Evolutionary conservation across 1,140 invertebrate genomes (phyloP), one percentile per base, ranked within the genome.

Genomic region (Cydia fagiglandana): DNA sequence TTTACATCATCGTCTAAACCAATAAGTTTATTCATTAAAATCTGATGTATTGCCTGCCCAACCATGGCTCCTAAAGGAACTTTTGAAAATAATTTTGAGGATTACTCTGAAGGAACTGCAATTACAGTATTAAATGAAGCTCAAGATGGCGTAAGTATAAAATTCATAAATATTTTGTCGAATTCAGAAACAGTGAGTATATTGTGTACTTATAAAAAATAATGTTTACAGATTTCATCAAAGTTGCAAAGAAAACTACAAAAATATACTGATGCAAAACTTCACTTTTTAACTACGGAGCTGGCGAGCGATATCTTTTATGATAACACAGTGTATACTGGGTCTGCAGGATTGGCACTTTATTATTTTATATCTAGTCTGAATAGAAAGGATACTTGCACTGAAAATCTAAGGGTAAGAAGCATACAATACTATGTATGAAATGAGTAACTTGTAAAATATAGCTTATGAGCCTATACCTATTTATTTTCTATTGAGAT

Each of bases 321-420:
- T 83, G 93, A 94, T 87, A 88, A 88, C 78, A 92, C 91, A 53
- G 91, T 94, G 7, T 94, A 94, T 77, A 94, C 94, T 61, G 94
- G 94, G 28, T 94, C 94, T 75, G 80, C 89, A 56, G 94, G 94
- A 34, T 77, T 94, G 50, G 93, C 93, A 64, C 80, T 94, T 38
- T 90, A 82, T 77, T 87, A 89, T 78, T 82, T 89, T 64, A 81
- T 80, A 50, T 75, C 68, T 70, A 75, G 83, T 10, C 15, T 81
- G 2, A 79, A 75, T 15, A 83, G 83, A 73, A 81, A 77, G 75
- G 79, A 85, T 41, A n/a, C 20, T n/a, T 79, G 73, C 30, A 64
- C 79, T 76, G 85, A 88, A 15, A 74, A 73, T 28, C 78, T 90
- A 47, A 81, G 86, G 84, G 88, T 90, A 80, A 64, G 78, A 24